phyloP scores from a whole-genome alignment of 2,113 vertebrate species.

The Spea bombifrons region DNA sequence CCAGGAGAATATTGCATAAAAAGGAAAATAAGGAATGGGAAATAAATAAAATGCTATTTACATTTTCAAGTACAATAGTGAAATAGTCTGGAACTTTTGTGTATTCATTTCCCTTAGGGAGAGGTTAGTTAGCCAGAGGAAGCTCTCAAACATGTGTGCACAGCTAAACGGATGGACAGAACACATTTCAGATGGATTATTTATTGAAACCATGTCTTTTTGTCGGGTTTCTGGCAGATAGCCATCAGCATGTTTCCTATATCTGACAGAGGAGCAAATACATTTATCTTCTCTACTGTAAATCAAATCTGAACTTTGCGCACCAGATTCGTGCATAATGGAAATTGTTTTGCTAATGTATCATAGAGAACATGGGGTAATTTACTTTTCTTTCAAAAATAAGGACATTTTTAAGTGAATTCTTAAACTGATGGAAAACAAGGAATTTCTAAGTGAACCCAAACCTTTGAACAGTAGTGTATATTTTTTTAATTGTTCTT shows the following conservation, averaged over 20 bases:
- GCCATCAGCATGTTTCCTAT: slow-evolving; percentile 3
- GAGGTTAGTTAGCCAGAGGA: slow-evolving; percentile 15
- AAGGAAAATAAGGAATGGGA: slow-evolving; percentile 49
- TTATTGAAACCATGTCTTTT: slow-evolving; percentile 31
- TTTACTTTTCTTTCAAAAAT: no score
- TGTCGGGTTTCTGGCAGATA: slow-evolving; percentile 13
- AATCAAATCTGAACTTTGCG: not conserved
- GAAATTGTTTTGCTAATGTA: no score
- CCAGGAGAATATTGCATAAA: slow-evolving; percentile 7
- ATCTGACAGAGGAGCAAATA: not conserved
- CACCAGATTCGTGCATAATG: not conserved
- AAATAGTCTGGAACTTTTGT: slow-evolving; percentile 15
- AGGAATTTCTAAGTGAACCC: no score
- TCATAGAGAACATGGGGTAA: no score
- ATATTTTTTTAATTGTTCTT: no score
- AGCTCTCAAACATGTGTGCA: slow-evolving; percentile 26
- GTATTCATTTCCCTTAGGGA: slow-evolving; percentile 13
- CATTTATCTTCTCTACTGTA: not conserved
- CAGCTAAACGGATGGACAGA: slow-evolving; percentile 28
- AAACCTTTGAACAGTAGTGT: no score
- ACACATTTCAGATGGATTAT: slow-evolving; percentile 29
- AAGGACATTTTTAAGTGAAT: no score
- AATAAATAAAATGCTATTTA: slow-evolving; percentile 88
- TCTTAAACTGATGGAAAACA: no score
- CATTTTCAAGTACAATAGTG: slow-evolving; percentile 82